Conservation (phyloP, 2,888 invertebrate species). For the Apotomis capreana region DNA sequence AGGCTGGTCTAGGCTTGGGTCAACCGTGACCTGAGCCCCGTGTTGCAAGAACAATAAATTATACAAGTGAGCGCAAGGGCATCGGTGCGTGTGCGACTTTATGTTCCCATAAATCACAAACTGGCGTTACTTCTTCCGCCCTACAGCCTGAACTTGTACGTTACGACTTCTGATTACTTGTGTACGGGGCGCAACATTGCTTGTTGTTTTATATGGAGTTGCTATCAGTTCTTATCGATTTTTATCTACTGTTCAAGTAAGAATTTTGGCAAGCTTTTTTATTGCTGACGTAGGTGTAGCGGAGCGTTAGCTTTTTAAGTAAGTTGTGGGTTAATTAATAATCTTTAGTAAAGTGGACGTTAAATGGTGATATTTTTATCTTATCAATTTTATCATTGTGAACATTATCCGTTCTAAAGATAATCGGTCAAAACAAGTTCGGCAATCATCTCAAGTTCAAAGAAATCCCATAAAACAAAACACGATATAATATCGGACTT, state of each 20-base stretch:
- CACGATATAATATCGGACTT: too few species aligned
- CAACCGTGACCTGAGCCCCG: conserved; percentile 64
- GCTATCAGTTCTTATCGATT: conserved; percentile 24
- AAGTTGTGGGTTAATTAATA: too few species aligned
- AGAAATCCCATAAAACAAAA: too few species aligned
- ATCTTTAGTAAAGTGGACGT: too few species aligned
- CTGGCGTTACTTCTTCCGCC: conserved; percentile 65
- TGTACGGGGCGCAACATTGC: conserved; percentile 28
- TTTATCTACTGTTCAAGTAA: not conserved
- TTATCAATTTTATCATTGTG: too few species aligned
- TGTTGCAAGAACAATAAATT: conserved; percentile 69
- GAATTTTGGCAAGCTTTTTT: not conserved
- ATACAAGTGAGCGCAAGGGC: conserved; percentile 79
- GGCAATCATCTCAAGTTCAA: too few species aligned
- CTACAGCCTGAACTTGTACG: conserved; percentile 46
- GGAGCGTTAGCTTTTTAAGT: too few species aligned
- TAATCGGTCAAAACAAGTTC: too few species aligned
- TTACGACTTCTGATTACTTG: conserved; percentile 39
- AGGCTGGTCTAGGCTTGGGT: conserved; percentile 68
- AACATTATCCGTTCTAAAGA: too few species aligned
- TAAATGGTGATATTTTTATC: too few species aligned
- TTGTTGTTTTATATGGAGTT: conserved; percentile 22
- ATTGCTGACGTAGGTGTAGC: too few species aligned
- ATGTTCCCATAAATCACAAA: conserved; percentile 76
- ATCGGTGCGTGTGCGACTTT: conserved; percentile 73